Base-by-base conservation (phyloP, 2,888 invertebrate genomes). In the Trichopria drosophilae region DNA sequence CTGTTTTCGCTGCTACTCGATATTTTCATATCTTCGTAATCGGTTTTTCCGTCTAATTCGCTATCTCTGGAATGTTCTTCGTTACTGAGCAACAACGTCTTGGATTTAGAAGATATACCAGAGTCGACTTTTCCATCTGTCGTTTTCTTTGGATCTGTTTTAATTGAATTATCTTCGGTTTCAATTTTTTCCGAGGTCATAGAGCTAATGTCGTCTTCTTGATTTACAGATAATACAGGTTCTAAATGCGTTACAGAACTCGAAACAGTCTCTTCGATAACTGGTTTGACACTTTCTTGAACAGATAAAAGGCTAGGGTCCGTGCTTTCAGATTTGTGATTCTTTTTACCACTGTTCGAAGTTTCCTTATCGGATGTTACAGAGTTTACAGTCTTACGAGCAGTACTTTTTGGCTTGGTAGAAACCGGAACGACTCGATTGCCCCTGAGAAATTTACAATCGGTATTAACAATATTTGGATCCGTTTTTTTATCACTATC, bases 1-100 rank as follows among this genome's bases (percentile, higher is more conserved):
- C 81, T 81, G 52, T 80, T 77, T 65, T 84, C 84, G 43, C 74
- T 69, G 40, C 64, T 61, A 20, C 71, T 70, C 0, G 67, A 71
- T 7, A 69, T 40, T 46, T 75, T 75, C 6, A 62, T 53, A 37
- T 75, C 73, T 42, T 73, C 75, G 3, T 63, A 63, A 20, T 73
- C 71, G 3, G 61, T 50, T 60, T 73, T 73, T 1, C 58, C 62
- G 32, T 72, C 71, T 3, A 60, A 50, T 55, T 72, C 73, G 46
- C 66, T 69, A 36, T 72, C 68, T 24, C 63, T 59, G n/a, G 66
- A 70, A 7, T 57, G 53, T 16, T 71, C 62, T 57, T 71, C 68
- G n/a, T 19, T 50, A 20, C 13, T 29, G 26, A 52, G 35, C 13
- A 24, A 24, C 10, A 6, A 24, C 6, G 24, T 24, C 24, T 24